Conservation (phyloP, 2,113 vertebrate genomes). For the Columba livia region DNA sequence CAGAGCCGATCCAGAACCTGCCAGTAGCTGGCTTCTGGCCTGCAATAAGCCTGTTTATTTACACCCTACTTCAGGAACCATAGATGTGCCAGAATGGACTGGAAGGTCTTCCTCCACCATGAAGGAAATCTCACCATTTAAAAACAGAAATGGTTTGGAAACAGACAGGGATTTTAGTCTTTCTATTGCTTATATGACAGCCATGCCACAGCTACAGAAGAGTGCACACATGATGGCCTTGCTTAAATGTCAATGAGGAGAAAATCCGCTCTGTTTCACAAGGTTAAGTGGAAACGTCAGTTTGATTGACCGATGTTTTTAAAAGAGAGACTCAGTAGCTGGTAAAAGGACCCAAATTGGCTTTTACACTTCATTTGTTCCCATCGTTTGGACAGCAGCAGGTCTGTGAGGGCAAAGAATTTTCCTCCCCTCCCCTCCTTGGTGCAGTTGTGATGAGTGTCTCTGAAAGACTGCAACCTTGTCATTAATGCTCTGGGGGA, state of each 20-base stretch:
- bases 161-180: neutral
- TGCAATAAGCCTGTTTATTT: neutral
- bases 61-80: neutral
- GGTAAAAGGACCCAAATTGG: constrained; percentile 47
- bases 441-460: neutral
- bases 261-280: constrained; percentile 38
- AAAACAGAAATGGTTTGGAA: neutral
- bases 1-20: neutral
- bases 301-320: constrained; percentile 60
- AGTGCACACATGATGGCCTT: neutral
- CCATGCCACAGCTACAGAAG: neutral
- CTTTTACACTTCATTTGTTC: constrained; percentile 65
- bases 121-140: neutral
- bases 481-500: neutral
- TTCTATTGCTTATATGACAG: neutral
- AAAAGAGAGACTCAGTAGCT: constrained; percentile 42
- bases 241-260: constrained; percentile 1
- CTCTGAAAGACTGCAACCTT: neutral
- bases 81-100: neutral
- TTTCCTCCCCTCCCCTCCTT: neutral
- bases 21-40: neutral
- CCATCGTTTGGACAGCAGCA: constrained; percentile 52
- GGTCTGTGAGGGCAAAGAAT: constrained; percentile 42
- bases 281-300: constrained; percentile 60
- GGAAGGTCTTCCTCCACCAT: neutral